Percentiles rank a stretch among this genome's conserved stretches.
Conservation (phyloP, 2,113 vertebrate species). For the Epinephelus fuscoguttatus region DNA sequence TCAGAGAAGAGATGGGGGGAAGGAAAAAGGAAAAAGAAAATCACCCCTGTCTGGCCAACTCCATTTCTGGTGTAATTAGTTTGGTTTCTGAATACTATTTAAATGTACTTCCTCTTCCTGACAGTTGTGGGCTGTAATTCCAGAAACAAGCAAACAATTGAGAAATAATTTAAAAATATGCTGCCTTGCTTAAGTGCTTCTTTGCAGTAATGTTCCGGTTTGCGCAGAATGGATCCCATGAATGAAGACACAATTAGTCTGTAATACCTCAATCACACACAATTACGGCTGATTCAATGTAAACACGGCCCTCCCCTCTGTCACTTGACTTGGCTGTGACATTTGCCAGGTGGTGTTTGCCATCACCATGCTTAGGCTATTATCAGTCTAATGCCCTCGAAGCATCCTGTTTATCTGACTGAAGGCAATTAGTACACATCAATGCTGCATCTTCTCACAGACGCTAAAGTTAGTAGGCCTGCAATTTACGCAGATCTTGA, state of each 20-base stretch:
- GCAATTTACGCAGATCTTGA: constrained; percentile 1
- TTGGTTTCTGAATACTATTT: constrained; percentile 72
- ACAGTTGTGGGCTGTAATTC: constrained; percentile 60
- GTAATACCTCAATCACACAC: constrained; percentile 80
- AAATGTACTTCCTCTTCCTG: constrained; percentile 58
- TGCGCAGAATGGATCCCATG: constrained; percentile 54
- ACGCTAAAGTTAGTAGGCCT: neutral
- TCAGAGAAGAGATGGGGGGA: constrained; percentile 68
- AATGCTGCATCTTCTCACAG: constrained; percentile 6
- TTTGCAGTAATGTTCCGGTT: constrained; percentile 62
- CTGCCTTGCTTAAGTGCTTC: constrained; percentile 66
- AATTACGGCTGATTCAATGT: constrained; percentile 79
- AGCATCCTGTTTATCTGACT: constrained; percentile 70
- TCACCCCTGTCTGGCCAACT: constrained; percentile 68
- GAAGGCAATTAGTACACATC: constrained; percentile 49
- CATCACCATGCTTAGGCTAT: constrained; percentile 53
- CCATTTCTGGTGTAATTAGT: constrained; percentile 72
- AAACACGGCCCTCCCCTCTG: constrained; percentile 68
- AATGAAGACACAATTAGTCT: constrained; percentile 70
- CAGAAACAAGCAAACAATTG: constrained; percentile 75
- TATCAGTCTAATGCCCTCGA: constrained; percentile 68
- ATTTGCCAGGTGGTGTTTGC: constrained; percentile 82
- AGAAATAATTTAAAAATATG: constrained; percentile 71
- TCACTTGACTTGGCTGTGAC: constrained; percentile 77
- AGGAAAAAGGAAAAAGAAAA: constrained; percentile 34